Percentiles rank a stretch among this genome's conserved stretches.
Conservation (phyloP, 2,797 vertebrate genomes). For the Spheniscus humboldti region DNA sequence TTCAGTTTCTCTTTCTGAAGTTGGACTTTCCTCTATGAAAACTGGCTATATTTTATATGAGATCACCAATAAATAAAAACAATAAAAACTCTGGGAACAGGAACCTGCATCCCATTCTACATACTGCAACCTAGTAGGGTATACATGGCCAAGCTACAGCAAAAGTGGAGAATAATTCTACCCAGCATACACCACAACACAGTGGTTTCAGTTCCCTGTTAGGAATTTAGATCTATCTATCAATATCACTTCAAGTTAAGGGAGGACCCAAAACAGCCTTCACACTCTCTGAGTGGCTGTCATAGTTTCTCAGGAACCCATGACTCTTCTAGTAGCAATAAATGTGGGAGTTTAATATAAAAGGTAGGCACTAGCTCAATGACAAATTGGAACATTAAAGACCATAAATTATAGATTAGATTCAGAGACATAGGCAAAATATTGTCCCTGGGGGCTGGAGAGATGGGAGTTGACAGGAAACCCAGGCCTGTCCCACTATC, state of each 20-base stretch:
- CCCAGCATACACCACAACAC: neutral
- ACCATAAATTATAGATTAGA: neutral
- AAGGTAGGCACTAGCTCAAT: neutral
- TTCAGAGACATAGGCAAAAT: neutral
- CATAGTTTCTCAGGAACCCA: neutral
- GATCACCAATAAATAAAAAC: neutral
- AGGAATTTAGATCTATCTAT: neutral
- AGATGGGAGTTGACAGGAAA: neutral
- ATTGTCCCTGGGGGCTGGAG: neutral
- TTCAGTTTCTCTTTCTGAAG: neutral
- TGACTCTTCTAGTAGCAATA: neutral
- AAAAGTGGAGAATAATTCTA: neutral
- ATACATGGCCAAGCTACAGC: neutral
- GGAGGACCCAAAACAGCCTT: neutral
- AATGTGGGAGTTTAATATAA: neutral
- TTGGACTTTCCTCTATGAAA: neutral
- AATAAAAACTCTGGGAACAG: neutral
- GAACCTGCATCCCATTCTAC: neutral
- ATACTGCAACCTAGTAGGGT: neutral
- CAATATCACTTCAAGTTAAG: neutral
- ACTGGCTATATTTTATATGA: neutral
- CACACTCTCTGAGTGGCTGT: neutral
- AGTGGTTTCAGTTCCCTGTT: neutral
- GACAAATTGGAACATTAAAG: neutral
- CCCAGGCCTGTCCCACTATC: neutral